Evolutionary conservation across 53 echinoderm and acorn worm genomes (phyloP), one percentile per base, ranked within the genome.

Genomic region (Patiria pectinifera): DNA sequence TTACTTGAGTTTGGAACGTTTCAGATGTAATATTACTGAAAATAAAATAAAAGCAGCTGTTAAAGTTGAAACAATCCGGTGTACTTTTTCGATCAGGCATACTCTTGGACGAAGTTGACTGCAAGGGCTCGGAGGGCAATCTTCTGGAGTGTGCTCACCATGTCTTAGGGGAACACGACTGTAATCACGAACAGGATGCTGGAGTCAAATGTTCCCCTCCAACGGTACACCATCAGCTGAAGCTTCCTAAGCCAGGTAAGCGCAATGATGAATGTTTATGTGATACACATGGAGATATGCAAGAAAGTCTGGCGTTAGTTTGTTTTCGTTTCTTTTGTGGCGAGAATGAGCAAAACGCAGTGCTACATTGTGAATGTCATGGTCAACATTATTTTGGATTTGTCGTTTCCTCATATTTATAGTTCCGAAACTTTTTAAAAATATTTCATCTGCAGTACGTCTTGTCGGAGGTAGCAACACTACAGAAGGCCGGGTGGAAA

Each of bases 201-300:
- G 90, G 90, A 8, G 90, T 90, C 6, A 23, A 62, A 13, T 90
- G 90, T 62, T 45, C 90, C 23, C 66, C 69, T 62, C 90, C 82
- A 11, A 90, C 90, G 2, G 63, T 81, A 24, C 69, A 90, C 11
- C 90, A 90, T 47, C 69, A 63, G 25, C 24, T 90, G 69, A 80
- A 90, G 59, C 90, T 90, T 18, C 90, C 90, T 11, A 80, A 90
- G 3, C 80, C 90, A 14, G 66, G 90, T 90, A 81, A 90, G 81
- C 3, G 14, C 3, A 2, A 74, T 21, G 69, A 71, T 35, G n/a
- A 48, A 13, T 1, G 71, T 22, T 2, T 14, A 35, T 35, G 35
- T 0, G 35, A 15, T 69, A 21, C 3, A 2, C 3, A 4, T 69
- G 69, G 21, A 18, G 3, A 21, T 83, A 47, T 53, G 21, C 82